Evolutionary conservation across 2,113 vertebrate species (phyloP), one percentile per base, ranked within the genome.

Genomic region (Zeus faber): DNA sequence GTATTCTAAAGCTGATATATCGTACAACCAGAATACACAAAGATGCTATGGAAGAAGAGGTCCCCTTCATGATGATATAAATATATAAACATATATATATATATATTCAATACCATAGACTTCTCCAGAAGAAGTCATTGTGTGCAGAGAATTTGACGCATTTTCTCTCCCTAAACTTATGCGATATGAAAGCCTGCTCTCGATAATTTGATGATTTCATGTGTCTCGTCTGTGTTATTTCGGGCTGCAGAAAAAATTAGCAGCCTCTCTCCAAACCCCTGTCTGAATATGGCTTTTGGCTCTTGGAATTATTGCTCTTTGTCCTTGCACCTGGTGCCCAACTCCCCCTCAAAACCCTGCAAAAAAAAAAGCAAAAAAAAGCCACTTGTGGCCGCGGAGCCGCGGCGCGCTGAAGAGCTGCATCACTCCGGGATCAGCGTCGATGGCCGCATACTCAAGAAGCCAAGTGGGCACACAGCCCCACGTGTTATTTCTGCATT

Each of bases 401-500:
- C 58, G 73, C 64, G 35, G 65, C 25, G 1, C 47, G 62, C 63
- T 80, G 70, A 80, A 84, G 74, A 58, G 72, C 76, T 70, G 67
- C 74, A 75, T 62, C 80, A 81, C 70, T 81, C 69, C 61, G 53
- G 54, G 77, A 80, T 82, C 72, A 84, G 67, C 48, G 44, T 48
- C 62, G 66, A 73, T 78, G 65, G 63, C 56, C 46, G 60, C 57
- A 71, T 66, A 67, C 79, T 80, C 74, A 47, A 55, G 62, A 65
- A 67, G 63, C 45, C 74, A 73, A 72, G 80, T 77, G 79, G 79
- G 77, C 60, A 74, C 77, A 72, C 73, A 81, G 73, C 64, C 76
- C 73, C 74, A 82, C 54, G 50, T 81, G 69, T 77, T 85, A 84
- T 85, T 87, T 84, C 80, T 81, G 78, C 61, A 64, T 78, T 71